These are phyloP conservation scores for Ctena decussata DNA, from an alignment of 2,888 invertebrate genomes.

Conservation along the genomic window DNA sequence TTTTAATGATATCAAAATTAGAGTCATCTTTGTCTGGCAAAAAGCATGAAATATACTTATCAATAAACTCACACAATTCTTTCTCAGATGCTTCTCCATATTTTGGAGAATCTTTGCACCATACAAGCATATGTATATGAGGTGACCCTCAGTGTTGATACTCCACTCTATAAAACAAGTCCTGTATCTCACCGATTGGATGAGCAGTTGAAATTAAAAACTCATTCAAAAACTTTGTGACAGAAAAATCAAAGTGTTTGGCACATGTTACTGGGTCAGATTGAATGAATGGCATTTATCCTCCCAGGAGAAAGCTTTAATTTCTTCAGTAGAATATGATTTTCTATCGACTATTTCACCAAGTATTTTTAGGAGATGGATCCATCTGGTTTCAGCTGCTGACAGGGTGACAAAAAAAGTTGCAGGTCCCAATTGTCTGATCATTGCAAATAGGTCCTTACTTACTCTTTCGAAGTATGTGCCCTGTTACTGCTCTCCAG, in stretches of 20 bases:
- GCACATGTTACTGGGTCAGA: conserved; percentile 60
- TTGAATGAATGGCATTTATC: conserved; percentile 15
- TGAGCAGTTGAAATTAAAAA: conserved; percentile 10
- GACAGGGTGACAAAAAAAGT: conserved; percentile 29
- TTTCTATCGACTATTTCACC: neutral
- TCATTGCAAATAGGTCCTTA: conserved; percentile 45
- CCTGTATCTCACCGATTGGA: conserved; percentile 56
- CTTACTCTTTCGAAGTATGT: too few species aligned
- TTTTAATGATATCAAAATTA: too few species aligned
- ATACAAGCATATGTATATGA: conserved; percentile 47
- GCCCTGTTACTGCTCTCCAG: too few species aligned
- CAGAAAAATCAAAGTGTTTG: conserved; percentile 47
- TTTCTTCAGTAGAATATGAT: neutral
- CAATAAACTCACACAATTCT: conserved; percentile 33
- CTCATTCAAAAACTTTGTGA: conserved; percentile 24
- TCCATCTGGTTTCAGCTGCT: conserved; percentile 20
- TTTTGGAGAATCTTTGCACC: conserved; percentile 37
- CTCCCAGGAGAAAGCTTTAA: neutral
- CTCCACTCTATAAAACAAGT: conserved; percentile 60
- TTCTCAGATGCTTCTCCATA: conserved; percentile 27
- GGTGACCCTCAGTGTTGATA: conserved; percentile 59
- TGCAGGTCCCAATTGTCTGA: conserved; percentile 33
- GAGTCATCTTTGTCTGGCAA: too few species aligned
- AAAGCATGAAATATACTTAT: conserved; percentile 42
- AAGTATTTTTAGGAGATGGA: conserved; percentile 1